Evolutionary conservation across 2,797 vertebrate species (phyloP).

Genomic region (Anguilla pacifica): DNA sequence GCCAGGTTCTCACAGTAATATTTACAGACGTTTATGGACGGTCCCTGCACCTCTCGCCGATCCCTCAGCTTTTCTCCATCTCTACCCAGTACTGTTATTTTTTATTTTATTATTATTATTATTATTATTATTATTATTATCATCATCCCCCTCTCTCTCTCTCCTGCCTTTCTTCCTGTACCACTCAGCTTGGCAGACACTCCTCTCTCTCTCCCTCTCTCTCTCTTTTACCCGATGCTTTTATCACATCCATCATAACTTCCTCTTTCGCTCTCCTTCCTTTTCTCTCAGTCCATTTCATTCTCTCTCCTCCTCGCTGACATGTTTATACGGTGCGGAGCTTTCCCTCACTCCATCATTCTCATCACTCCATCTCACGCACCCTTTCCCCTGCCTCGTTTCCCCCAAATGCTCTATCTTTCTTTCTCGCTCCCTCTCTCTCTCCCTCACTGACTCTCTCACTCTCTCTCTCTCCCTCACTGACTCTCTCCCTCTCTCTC

Average conservation of each 20-base stretch:
- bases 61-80: background rate
- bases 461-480: no score
- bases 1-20: background rate
- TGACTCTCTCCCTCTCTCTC: background rate
- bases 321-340: background rate
- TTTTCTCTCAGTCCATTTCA: background rate
- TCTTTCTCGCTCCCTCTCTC: background rate
- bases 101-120: constrained; percentile 4
- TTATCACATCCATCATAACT: background rate
- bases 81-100: background rate
- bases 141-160: background rate
- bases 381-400: background rate
- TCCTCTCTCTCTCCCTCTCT: background rate
- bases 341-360: constrained; percentile 7
- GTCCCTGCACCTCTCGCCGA: background rate
- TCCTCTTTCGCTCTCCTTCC: background rate
- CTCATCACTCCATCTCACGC: background rate
- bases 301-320: background rate
- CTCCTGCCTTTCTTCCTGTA: background rate
- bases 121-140: constrained; percentile 1
- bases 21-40: constrained; percentile 12
- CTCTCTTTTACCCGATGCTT: background rate
- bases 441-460: no score
- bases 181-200: background rate
- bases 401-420: background rate